These are phyloP conservation scores for Desmodus rotundus DNA, from an alignment of 2,113 vertebrate species.

Conservation along the genomic window DNA sequence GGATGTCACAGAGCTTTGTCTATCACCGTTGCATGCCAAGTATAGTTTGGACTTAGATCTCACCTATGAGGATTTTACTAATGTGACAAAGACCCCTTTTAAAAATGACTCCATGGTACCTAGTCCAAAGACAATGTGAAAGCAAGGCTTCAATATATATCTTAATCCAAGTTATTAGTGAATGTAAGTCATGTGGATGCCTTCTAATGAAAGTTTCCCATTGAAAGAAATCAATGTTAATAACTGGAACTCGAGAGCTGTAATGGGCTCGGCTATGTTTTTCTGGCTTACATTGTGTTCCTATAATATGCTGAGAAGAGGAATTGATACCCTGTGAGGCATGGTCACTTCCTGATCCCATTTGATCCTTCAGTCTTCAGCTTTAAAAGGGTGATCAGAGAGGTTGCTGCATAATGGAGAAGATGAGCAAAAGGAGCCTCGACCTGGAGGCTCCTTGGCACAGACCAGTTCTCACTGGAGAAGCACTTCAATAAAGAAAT, in stretches of 20 bases:
- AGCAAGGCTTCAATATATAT: neutral
- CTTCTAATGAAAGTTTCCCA: slow-evolving; percentile 54
- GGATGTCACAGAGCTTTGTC: neutral
- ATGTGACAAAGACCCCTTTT: neutral
- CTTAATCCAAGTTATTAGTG: slow-evolving; percentile 48
- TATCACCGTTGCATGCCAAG: neutral
- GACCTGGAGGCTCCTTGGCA: neutral
- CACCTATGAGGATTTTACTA: neutral
- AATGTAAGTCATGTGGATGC: slow-evolving; percentile 49
- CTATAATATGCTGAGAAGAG: slow-evolving; percentile 31
- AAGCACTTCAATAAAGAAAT: neutral
- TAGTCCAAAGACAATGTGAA: neutral
- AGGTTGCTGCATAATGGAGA: slow-evolving; percentile 16
- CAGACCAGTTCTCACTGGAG: neutral
- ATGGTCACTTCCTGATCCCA: slow-evolving; percentile 37
- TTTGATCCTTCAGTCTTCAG: slow-evolving; percentile 19
- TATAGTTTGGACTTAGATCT: neutral
- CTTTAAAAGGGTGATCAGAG: slow-evolving; percentile 50
- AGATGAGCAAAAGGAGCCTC: neutral
- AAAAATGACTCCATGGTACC: neutral
- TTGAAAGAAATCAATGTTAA: slow-evolving; percentile 67
- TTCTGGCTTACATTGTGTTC: slow-evolving; percentile 42
- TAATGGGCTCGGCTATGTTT: slow-evolving; percentile 43
- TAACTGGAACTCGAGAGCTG: slow-evolving; percentile 47
- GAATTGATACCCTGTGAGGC: slow-evolving; percentile 33